phyloP scores from a whole-genome alignment of 2,113 vertebrate genomes.

The Antechinus stuartii region DNA sequence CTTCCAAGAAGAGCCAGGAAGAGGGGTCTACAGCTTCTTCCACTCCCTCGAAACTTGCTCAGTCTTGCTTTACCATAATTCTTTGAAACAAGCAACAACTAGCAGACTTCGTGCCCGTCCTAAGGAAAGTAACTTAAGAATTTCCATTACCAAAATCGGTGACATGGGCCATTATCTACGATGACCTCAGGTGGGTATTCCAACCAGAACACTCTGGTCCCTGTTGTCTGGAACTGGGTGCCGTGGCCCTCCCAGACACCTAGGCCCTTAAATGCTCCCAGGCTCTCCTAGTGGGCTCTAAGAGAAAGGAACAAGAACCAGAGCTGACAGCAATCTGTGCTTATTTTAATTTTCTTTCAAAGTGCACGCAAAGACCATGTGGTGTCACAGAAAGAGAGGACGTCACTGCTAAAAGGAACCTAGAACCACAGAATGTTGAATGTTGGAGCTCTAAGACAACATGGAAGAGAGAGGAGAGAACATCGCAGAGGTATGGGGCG shows the following conservation, averaged over 20 bases:
- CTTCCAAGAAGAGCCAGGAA: constrained; percentile 37
- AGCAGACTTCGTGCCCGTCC: constrained; percentile 56
- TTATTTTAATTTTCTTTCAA: neutral
- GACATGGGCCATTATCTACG: constrained; percentile 60
- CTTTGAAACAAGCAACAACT: constrained; percentile 62
- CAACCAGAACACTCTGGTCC: constrained; percentile 52
- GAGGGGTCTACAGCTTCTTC: constrained; percentile 44
- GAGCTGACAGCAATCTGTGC: neutral
- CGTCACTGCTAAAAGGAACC: too few species aligned
- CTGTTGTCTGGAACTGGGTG: neutral
- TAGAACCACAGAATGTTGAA: neutral
- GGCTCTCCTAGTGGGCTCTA: constrained; percentile 3
- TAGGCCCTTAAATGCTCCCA: constrained; percentile 18
- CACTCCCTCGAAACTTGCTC: constrained; percentile 51
- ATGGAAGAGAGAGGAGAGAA: neutral
- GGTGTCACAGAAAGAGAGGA: too few species aligned
- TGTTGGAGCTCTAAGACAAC: neutral
- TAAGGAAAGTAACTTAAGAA: constrained; percentile 65
- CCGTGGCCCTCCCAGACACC: neutral
- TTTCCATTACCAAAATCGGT: constrained; percentile 60
- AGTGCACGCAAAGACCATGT: neutral
- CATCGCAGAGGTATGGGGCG: neutral
- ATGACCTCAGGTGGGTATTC: constrained; percentile 62
- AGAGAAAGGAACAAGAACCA: neutral
- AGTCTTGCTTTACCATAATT: constrained; percentile 35